Evolutionary conservation across 2,797 vertebrate genomes (phyloP).

Genomic region (Pseudocheirus occidentalis): DNA sequence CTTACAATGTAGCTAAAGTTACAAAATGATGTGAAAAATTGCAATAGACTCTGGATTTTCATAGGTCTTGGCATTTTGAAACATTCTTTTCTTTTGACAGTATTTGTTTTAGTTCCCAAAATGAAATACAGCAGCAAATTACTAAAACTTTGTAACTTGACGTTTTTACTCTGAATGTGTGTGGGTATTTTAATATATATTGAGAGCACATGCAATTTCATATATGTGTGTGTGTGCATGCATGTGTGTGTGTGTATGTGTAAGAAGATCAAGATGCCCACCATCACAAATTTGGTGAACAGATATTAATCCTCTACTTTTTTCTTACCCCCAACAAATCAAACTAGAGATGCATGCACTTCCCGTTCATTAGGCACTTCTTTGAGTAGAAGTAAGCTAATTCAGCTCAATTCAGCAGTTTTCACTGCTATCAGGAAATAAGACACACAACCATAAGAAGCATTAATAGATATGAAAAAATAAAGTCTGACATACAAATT

Average conservation of each 20-base stretch:
- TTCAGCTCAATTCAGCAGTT: not conserved
- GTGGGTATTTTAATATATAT: not conserved
- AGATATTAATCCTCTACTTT: not conserved
- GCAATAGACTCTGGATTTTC: constrained; percentile 44
- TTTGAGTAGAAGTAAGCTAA: not conserved
- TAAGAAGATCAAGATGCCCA: not conserved
- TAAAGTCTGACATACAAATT: not conserved
- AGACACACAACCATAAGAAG: not conserved
- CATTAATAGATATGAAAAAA: not conserved
- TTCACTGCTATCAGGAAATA: not conserved
- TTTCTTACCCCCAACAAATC: not conserved
- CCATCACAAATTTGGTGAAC: not conserved
- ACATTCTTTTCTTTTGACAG: constrained; percentile 25
- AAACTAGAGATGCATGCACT: not conserved
- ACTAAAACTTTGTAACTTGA: not conserved
- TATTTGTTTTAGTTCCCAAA: constrained; percentile 15
- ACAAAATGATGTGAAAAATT: constrained; percentile 32
- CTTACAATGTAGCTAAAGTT: constrained; percentile 32
- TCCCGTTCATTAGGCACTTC: too few species aligned
- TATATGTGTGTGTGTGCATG: too few species aligned
- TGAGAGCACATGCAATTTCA: not conserved
- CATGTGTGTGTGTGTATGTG: too few species aligned
- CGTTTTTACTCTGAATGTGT: not conserved
- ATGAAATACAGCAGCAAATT: not conserved
- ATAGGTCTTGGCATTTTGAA: constrained; percentile 53